These are phyloP conservation scores for Anaspis maculata DNA, from an alignment of 2,888 invertebrate species.

Conservation along the genomic window DNA sequence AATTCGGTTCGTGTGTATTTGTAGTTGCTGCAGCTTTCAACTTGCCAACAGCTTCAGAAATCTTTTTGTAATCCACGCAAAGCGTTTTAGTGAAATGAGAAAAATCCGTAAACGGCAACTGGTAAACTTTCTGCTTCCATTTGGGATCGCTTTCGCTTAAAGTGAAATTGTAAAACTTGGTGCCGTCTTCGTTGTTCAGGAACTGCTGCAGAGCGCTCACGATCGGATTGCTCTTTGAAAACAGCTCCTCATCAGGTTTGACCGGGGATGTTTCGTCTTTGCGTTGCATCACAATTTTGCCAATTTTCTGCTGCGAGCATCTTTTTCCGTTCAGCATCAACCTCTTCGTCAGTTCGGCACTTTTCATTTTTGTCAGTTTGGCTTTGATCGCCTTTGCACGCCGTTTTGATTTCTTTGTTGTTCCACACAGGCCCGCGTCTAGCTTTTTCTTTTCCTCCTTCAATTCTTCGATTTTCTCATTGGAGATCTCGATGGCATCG, in stretches of 20 bases:
- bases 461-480: constrained; percentile 3
- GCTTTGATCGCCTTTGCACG: constrained; percentile 28
- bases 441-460: constrained; percentile 5
- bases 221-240: constrained; percentile 16
- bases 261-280: background rate
- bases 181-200: background rate
- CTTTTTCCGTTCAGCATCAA: constrained; percentile 8
- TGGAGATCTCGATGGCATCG: background rate
- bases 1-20: no score
- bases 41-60: constrained; percentile 7
- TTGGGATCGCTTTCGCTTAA: constrained; percentile 11
- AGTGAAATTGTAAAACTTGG: constrained; percentile 2
- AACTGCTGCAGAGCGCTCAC: constrained; percentile 10
- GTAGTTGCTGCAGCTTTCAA: constrained; percentile 4
- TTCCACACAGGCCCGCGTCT: constrained; percentile 1
- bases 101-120: constrained; percentile 18
- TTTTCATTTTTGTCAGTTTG: constrained; percentile 30
- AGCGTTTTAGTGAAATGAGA: background rate
- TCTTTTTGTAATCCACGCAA: constrained; percentile 14
- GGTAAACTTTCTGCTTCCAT: constrained; percentile 24
- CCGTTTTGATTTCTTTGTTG: constrained; percentile 26
- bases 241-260: background rate
- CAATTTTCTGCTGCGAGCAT: constrained; percentile 1
- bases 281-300: background rate
- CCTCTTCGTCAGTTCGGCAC: constrained; percentile 24